Conservation (phyloP, 1,140 invertebrate species). For the Chelonus insularis region DNA sequence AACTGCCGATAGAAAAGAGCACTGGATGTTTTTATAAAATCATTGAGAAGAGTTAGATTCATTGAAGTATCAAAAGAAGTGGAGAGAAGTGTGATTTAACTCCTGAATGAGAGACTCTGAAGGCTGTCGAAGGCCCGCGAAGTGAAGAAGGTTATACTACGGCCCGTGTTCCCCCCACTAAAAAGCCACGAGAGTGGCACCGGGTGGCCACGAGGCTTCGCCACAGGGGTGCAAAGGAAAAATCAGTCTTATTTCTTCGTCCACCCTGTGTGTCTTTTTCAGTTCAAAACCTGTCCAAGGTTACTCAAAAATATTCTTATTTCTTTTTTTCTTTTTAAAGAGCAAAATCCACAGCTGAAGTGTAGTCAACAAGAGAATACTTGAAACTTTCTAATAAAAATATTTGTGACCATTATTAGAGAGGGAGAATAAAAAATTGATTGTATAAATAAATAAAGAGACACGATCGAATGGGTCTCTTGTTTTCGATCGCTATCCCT, state of each 20-base stretch:
- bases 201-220: constrained; percentile 50
- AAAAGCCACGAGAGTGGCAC: constrained; percentile 40
- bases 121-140: constrained; percentile 23
- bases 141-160: constrained; percentile 38
- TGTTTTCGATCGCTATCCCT: constrained; percentile 16
- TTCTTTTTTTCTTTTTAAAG: too few relatives aligned
- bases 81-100: neutral
- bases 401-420: too few relatives aligned
- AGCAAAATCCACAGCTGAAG: too few relatives aligned
- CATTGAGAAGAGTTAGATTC: too few relatives aligned
- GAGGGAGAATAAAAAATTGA: too few relatives aligned
- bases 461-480: constrained; percentile 16
- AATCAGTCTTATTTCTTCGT: constrained; percentile 7
- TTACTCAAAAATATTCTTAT: too few relatives aligned
- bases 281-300: too few relatives aligned
- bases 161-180: constrained; percentile 46
- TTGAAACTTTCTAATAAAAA: too few relatives aligned
- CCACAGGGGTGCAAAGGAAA: constrained; percentile 47
- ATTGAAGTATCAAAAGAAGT: too few relatives aligned
- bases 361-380: neutral
- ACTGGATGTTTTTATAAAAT: too few relatives aligned
- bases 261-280: neutral
- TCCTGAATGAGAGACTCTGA: constrained; percentile 12
- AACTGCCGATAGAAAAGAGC: too few relatives aligned
- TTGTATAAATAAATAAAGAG: neutral